Evolutionary conservation across 1,140 invertebrate species (phyloP).

Genomic region (Cydia amplana): DNA sequence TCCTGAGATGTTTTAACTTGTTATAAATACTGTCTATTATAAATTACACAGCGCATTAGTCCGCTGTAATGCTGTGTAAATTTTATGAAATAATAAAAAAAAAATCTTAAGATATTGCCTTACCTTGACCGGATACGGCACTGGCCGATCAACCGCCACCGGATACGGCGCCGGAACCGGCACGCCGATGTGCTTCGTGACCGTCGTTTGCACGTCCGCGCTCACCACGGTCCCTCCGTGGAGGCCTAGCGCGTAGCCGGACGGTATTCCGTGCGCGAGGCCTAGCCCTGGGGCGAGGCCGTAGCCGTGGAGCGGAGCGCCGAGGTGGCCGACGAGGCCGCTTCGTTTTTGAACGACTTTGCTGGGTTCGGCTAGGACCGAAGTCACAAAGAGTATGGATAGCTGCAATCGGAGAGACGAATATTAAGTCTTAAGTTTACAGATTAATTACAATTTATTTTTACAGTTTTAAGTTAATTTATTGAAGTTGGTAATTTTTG

Average conservation of each 20-base stretch:
- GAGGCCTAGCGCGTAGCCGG: constrained; percentile 37
- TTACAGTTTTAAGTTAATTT: too few relatives aligned
- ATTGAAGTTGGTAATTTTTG: too few relatives aligned
- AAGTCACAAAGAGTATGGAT: constrained; percentile 56
- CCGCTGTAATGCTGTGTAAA: too few relatives aligned
- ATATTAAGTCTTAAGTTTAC: constrained; percentile 44
- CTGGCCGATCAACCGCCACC: constrained; percentile 70
- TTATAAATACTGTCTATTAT: too few relatives aligned
- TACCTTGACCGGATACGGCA: constrained; percentile 68
- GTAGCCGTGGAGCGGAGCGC: constrained; percentile 33
- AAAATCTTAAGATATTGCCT: constrained; percentile 25
- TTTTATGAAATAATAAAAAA: too few relatives aligned
- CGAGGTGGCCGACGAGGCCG: constrained; percentile 67
- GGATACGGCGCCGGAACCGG: constrained; percentile 73
- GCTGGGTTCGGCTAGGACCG: constrained; percentile 68
- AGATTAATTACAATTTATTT: too few relatives aligned
- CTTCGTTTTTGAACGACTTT: constrained; percentile 73
- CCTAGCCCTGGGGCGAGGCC: constrained; percentile 38
- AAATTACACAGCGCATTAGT: too few relatives aligned
- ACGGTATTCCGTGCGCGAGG: constrained; percentile 34
- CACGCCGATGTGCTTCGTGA: constrained; percentile 74
- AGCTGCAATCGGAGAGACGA: constrained; percentile 60
- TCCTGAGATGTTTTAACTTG: too few relatives aligned
- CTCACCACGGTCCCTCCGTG: constrained; percentile 58
- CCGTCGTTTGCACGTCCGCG: constrained; percentile 73